Conservation (phyloP, 2,888 invertebrate species). For the Cyaniris semiargus region DNA sequence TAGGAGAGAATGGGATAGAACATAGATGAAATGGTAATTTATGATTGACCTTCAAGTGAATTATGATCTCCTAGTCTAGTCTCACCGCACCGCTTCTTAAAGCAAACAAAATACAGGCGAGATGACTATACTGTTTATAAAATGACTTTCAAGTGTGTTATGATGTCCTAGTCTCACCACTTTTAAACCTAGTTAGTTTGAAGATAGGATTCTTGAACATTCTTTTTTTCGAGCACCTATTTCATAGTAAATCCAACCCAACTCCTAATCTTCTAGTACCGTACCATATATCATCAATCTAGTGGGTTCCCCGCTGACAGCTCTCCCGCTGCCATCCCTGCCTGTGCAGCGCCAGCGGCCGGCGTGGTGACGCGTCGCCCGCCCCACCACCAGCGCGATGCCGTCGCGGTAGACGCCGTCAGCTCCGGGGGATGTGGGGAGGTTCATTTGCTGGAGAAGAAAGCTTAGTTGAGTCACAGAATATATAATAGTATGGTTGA, state of each 20-base stretch:
- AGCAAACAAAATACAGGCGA: too few species aligned
- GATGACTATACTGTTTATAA: too few species aligned
- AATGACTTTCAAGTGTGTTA: too few species aligned
- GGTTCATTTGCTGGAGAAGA: conserved; percentile 40
- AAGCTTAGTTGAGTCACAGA: neutral
- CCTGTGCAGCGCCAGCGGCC: conserved; percentile 87
- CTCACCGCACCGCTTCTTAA: too few species aligned
- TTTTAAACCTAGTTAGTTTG: too few species aligned
- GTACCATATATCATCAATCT: conserved; percentile 63
- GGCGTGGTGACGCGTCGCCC: conserved; percentile 81
- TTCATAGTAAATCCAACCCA: too few species aligned
- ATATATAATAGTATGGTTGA: too few species aligned
- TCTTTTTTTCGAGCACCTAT: too few species aligned
- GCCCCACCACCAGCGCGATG: conserved; percentile 57
- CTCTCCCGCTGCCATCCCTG: conserved; percentile 82
- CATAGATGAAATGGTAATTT: neutral
- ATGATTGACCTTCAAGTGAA: too few species aligned
- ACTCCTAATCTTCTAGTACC: neutral
- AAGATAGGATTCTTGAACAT: too few species aligned
- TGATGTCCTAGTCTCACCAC: too few species aligned
- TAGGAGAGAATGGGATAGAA: neutral
- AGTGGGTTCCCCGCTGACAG: conserved; percentile 76
- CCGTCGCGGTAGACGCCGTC: conserved; percentile 58
- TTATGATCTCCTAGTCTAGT: too few species aligned
- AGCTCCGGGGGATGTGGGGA: conserved; percentile 44